A percentile compares a stretch with the other conserved stretches of the same genome.
Conservation (phyloP, 1,140 invertebrate species). For the Drosophila persimilis region DNA sequence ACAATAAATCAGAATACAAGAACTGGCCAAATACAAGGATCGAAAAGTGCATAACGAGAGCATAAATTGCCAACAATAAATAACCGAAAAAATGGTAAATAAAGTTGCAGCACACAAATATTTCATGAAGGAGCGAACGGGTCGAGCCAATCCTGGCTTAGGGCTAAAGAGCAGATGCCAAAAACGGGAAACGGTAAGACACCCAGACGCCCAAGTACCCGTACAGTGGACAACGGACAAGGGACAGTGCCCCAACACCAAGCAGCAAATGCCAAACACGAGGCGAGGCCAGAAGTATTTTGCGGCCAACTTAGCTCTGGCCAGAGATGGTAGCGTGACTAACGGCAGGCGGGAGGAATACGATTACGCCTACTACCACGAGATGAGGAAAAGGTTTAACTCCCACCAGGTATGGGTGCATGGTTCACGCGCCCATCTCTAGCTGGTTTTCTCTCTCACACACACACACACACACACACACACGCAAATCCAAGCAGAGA, state of each 20-base stretch:
- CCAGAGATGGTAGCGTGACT: conserved; percentile 20
- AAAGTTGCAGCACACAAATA: conserved; percentile 77
- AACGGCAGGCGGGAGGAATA: too few relatives aligned
- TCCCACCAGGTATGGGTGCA: neutral
- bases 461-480: neutral
- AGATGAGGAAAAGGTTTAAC: neutral
- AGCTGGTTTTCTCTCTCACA: conserved; percentile 10
- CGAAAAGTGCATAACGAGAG: conserved; percentile 64
- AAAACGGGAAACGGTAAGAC: conserved; percentile 65
- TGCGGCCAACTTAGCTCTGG: conserved; percentile 74
- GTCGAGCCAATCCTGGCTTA: conserved; percentile 49
- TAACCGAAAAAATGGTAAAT: conserved; percentile 81
- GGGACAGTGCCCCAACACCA: conserved; percentile 31
- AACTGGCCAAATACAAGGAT: conserved; percentile 74
- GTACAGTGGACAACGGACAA: conserved; percentile 24
- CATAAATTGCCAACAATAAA: conserved; percentile 81
- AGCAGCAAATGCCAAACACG: conserved; percentile 65
- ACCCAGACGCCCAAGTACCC: conserved; percentile 26
- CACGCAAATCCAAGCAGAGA: conserved; percentile 18
- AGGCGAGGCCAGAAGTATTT: conserved; percentile 76
- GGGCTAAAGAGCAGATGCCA: conserved; percentile 78
- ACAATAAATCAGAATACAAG: conserved; percentile 73
- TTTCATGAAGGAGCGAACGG: conserved; percentile 73
- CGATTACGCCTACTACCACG: neutral
- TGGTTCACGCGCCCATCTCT: conserved; percentile 19